Conservation (phyloP, 1,140 invertebrate species). For the Lethocerus indicus region DNA sequence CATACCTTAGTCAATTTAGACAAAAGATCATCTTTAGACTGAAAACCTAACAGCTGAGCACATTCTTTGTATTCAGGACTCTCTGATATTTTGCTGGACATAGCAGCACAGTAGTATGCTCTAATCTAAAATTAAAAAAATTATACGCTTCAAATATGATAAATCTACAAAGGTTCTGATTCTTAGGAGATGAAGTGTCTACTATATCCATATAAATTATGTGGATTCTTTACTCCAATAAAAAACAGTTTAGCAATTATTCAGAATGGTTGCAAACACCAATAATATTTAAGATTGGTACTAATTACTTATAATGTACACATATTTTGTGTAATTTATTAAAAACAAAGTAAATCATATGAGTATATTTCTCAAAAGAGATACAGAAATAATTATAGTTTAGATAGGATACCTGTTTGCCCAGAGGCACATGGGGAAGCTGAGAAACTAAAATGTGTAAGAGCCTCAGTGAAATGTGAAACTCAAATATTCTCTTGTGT, state of each 20-base stretch:
- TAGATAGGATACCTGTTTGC: conserved; percentile 37
- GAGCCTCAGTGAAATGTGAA: conserved; percentile 43
- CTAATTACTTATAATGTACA: too few species aligned
- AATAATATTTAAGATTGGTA: too few species aligned
- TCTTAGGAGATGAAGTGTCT: too few species aligned
- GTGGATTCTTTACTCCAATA: too few species aligned
- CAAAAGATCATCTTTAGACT: conserved; percentile 45
- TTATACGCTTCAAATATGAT: conserved; percentile 7
- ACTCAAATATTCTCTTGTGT: conserved; percentile 39
- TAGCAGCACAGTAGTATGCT: conserved; percentile 45
- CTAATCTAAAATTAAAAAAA: conserved; percentile 33
- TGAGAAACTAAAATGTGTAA: conserved; percentile 37
- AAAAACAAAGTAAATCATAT: too few species aligned
- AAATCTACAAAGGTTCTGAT: not conserved
- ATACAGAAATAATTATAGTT: not conserved
- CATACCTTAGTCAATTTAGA: conserved; percentile 22
- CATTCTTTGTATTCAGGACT: conserved; percentile 43
- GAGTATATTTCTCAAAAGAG: conserved; percentile 4
- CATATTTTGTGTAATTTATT: too few species aligned
- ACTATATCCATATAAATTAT: too few species aligned
- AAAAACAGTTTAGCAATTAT: too few species aligned
- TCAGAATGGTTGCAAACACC: too few species aligned
- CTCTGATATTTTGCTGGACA: conserved; percentile 32
- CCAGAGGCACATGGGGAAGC: conserved; percentile 44
- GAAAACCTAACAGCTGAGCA: conserved; percentile 42